Conservation (phyloP, 2,888 invertebrate species). For the Andricus curvator region DNA sequence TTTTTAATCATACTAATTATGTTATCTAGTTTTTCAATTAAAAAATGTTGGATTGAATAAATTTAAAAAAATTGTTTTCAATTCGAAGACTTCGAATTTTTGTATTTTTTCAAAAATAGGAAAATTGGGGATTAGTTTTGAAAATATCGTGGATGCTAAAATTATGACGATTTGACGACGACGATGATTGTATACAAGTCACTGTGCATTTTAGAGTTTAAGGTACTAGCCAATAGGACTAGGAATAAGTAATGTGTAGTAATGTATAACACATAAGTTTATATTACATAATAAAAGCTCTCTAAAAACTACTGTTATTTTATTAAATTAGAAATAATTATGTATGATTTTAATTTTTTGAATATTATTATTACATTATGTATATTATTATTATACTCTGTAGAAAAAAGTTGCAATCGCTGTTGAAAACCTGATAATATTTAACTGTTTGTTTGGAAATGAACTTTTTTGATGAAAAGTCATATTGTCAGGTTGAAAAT, state of each 20-base stretch:
- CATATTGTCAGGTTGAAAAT: too few species aligned
- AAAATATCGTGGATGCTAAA: background rate
- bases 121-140: background rate
- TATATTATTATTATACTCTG: too few species aligned
- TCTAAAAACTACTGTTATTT: constrained; percentile 63
- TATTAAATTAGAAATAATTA: background rate
- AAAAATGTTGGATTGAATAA: background rate
- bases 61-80: background rate
- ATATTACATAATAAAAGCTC: constrained; percentile 77
- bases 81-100: background rate
- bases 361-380: too few species aligned
- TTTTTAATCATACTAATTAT: background rate
- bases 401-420: too few species aligned
- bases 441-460: too few species aligned
- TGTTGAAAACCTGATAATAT: too few species aligned
- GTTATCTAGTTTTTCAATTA: background rate
- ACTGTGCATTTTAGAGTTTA: constrained; percentile 75
- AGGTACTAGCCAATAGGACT: constrained; percentile 70
- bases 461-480: too few species aligned
- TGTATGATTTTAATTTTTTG: too few species aligned
- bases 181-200: constrained; percentile 73
- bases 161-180: constrained; percentile 49
- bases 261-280: constrained; percentile 77
- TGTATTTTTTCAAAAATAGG: background rate
- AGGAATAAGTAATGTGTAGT: constrained; percentile 70